These are phyloP conservation scores for Lithophane semibrunnea DNA, from an alignment of 2,888 invertebrate genomes.

Conservation along the genomic window DNA sequence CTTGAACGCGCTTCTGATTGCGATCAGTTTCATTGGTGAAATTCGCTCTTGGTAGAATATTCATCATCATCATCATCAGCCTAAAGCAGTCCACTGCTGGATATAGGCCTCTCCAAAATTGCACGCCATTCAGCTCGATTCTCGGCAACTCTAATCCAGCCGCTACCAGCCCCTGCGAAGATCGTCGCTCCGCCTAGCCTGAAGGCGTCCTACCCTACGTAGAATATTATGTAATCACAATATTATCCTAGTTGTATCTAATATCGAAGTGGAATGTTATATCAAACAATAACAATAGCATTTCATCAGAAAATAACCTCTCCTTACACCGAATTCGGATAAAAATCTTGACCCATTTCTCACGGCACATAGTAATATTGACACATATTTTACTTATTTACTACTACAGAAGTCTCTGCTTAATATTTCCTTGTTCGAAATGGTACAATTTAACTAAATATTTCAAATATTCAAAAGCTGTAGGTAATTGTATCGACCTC, in stretches of 20 bases:
- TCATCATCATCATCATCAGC: too few relatives aligned
- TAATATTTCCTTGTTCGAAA: constrained; percentile 4
- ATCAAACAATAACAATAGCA: not conserved
- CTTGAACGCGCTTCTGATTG: too few relatives aligned
- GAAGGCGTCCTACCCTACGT: not conserved
- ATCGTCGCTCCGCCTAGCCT: too few relatives aligned
- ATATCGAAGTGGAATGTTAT: not conserved
- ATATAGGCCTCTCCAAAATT: too few relatives aligned
- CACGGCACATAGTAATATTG: not conserved
- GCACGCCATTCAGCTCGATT: too few relatives aligned
- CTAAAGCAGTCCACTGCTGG: too few relatives aligned
- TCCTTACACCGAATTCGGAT: not conserved
- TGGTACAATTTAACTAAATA: constrained; percentile 6
- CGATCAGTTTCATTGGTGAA: too few relatives aligned
- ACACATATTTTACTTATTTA: constrained; percentile 20
- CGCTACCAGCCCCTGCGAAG: too few relatives aligned
- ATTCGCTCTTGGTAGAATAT: not conserved
- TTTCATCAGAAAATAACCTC: too few relatives aligned
- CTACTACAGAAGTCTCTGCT: not conserved
- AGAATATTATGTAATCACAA: not conserved
- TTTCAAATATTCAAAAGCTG: not conserved
- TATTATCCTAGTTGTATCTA: too few relatives aligned
- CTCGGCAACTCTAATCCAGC: too few relatives aligned
- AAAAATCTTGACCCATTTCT: constrained; percentile 3
- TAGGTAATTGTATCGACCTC: constrained; percentile 9